Conservation (phyloP, 1,140 invertebrate genomes). For the Sitodiplosis mosellana region DNA sequence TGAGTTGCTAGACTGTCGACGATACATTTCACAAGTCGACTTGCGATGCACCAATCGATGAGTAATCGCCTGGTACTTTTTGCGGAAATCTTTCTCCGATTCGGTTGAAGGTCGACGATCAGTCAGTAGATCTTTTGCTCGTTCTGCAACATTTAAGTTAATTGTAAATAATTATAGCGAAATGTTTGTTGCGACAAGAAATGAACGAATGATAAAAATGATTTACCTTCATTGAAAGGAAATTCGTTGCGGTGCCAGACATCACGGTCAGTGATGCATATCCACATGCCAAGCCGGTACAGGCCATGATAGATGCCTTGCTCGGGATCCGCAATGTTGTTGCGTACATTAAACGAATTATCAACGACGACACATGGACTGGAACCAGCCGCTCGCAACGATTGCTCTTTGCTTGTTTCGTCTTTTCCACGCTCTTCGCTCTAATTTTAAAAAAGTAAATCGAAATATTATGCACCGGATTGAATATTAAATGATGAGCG, state of each 20-base stretch:
- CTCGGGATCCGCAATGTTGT: conserved; percentile 42
- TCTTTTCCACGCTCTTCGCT: conserved; percentile 60
- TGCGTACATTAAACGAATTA: conserved; percentile 17
- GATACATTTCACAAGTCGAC: conserved; percentile 81
- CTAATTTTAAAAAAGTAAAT: conserved; percentile 25
- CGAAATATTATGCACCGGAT: no score
- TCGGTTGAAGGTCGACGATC: conserved; percentile 55
- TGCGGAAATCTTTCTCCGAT: conserved; percentile 69
- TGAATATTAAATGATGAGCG: no score
- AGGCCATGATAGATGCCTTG: conserved; percentile 48
- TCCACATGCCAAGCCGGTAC: conserved; percentile 50
- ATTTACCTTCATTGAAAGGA: conserved; percentile 18
- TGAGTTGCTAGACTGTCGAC: conserved; percentile 58
- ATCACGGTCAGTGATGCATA: conserved; percentile 55
- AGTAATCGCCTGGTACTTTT: conserved; percentile 69
- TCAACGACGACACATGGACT: conserved; percentile 44
- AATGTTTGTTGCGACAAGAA: not conserved
- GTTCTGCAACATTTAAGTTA: conserved; percentile 9
- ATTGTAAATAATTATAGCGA: no score
- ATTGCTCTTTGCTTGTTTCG: conserved; percentile 40
- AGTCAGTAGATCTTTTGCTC: conserved; percentile 14
- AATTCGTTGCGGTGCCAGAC: conserved; percentile 44
- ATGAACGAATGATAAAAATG: not conserved
- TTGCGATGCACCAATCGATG: conserved; percentile 80
- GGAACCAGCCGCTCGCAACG: conserved; percentile 41